Conservation (phyloP, 2,888 invertebrate species). For the Thymelicus lineola region DNA sequence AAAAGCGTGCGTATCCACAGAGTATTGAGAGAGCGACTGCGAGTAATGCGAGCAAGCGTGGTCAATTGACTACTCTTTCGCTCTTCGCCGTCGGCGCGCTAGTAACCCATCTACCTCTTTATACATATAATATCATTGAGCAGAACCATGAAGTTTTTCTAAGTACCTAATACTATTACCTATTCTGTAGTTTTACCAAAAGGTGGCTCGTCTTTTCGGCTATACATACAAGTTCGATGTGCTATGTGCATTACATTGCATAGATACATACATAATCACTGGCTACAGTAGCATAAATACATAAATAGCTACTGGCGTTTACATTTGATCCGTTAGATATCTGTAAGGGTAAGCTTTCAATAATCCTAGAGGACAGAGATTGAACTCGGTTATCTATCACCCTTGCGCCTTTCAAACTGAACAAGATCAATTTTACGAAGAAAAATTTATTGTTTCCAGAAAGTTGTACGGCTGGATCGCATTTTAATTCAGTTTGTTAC, state of each 20-base stretch:
- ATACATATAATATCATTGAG: too few relatives aligned
- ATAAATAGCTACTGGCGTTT: constrained; percentile 10
- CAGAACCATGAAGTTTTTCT: too few relatives aligned
- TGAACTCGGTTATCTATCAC: constrained; percentile 68
- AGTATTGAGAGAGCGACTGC: too few relatives aligned
- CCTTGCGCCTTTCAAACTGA: constrained; percentile 27
- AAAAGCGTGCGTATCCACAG: too few relatives aligned
- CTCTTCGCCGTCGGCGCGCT: too few relatives aligned
- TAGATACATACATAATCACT: background rate
- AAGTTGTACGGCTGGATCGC: constrained; percentile 21
- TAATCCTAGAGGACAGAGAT: constrained; percentile 71
- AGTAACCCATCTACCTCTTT: too few relatives aligned
- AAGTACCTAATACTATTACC: too few relatives aligned
- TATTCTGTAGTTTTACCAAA: too few relatives aligned
- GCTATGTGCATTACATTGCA: background rate
- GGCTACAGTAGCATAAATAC: background rate
- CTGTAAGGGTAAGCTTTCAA: constrained; percentile 57
- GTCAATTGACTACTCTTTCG: too few relatives aligned
- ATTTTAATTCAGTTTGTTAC: constrained; percentile 23
- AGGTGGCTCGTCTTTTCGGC: too few relatives aligned
- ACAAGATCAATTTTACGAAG: constrained; percentile 26
- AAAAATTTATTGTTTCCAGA: constrained; percentile 32
- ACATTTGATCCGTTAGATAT: constrained; percentile 22
- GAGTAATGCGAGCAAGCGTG: too few relatives aligned
- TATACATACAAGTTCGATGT: too few relatives aligned